Evolutionary conservation across 2,113 vertebrate genomes (phyloP).

Genomic region (Ceratotherium simum): DNA sequence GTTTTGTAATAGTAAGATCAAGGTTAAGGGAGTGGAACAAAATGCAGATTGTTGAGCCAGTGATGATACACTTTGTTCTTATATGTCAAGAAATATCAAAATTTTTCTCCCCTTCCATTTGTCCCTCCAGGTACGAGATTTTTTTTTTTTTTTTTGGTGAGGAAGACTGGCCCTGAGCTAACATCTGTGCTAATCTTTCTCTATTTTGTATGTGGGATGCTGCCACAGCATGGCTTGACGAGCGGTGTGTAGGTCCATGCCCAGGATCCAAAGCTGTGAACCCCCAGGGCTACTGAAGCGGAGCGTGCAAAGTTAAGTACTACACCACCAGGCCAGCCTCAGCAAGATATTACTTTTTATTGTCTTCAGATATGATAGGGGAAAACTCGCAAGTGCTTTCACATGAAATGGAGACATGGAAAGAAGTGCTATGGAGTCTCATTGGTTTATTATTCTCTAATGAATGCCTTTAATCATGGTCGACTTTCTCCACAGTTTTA

Average conservation of each 20-base stretch:
- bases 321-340: too few species aligned
- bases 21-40: neutral
- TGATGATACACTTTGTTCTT: neutral
- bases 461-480: neutral
- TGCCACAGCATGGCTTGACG: too few species aligned
- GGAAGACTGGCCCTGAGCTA: too few species aligned
- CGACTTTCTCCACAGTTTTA: neutral
- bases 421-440: accelerated
- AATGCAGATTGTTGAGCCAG: neutral
- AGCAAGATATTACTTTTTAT: neutral
- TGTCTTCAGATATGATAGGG: neutral
- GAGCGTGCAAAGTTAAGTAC: too few species aligned
- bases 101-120: accelerated
- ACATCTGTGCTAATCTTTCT: too few species aligned
- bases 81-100: neutral
- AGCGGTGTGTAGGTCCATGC: too few species aligned
- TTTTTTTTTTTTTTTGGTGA: too few species aligned
- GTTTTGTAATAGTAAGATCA: neutral
- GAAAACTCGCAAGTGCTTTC: neutral
- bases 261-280: too few species aligned
- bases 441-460: neutral
- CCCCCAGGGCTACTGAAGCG: too few species aligned
- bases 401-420: neutral
- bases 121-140: too few species aligned
- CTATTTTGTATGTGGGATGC: too few species aligned